Conservation (phyloP, 2,888 invertebrate genomes). For the Drosophila robusta region DNA sequence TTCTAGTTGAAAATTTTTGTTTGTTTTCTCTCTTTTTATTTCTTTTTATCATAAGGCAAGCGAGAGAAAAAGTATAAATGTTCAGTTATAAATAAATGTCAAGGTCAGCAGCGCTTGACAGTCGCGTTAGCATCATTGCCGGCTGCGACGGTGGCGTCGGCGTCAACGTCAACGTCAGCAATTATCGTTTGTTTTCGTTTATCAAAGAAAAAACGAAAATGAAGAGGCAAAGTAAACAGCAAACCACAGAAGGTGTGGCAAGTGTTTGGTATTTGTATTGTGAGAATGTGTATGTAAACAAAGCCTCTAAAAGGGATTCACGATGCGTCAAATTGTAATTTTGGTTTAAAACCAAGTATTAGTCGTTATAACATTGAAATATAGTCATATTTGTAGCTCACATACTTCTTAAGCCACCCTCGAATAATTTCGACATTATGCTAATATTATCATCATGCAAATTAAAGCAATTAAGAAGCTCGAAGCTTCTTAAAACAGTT, state of each 20-base stretch:
- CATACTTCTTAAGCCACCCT: conserved; percentile 17
- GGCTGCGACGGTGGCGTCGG: conserved; percentile 1
- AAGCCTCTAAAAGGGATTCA: background rate
- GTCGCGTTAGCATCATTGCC: conserved; percentile 4
- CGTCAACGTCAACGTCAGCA: conserved; percentile 24
- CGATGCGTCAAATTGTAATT: no score
- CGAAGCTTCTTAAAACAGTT: conserved; percentile 25
- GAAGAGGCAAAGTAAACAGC: conserved; percentile 27
- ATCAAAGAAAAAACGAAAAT: conserved; percentile 24
- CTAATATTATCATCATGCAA: conserved; percentile 44
- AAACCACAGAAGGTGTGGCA: conserved; percentile 49
- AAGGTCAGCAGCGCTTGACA: conserved; percentile 71
- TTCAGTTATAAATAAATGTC: conserved; percentile 83
- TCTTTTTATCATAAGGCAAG: conserved; percentile 31
- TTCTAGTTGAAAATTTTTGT: conserved; percentile 14
- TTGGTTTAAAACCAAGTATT: no score
- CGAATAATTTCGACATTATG: conserved; percentile 37
- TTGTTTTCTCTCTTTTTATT: conserved; percentile 21
- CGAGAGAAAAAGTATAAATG: conserved; percentile 65
- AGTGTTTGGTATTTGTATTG: conserved; percentile 18
- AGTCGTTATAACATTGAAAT: background rate
- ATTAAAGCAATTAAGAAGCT: conserved; percentile 37
- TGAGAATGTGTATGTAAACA: background rate
- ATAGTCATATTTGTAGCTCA: background rate
- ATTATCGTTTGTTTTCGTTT: conserved; percentile 35